phyloP scores from a whole-genome alignment of 2,888 invertebrate species.

The Helicoverpa assulta region DNA sequence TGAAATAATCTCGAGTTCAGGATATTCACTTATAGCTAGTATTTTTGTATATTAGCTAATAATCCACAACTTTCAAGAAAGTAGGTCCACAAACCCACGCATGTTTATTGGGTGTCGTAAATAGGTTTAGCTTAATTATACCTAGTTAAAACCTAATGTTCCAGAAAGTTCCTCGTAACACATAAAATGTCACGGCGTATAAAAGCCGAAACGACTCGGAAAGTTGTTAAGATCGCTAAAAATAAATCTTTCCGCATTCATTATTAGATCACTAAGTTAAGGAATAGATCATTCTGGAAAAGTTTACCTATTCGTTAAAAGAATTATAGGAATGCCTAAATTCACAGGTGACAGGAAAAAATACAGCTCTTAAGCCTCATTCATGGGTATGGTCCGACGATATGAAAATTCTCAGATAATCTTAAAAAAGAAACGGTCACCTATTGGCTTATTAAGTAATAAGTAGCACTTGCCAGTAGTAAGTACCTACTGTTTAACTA shows the following conservation, averaged over 20 bases:
- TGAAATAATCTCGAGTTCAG: too few species aligned
- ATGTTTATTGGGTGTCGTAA: slow-evolving; percentile 38
- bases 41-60: too few species aligned
- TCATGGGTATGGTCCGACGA: too few species aligned
- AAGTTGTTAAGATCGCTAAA: slow-evolving; percentile 28
- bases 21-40: too few species aligned
- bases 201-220: slow-evolving; percentile 40
- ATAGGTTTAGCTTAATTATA: slow-evolving; percentile 28
- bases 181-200: slow-evolving; percentile 42
- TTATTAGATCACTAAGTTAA: not conserved
- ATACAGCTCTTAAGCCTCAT: too few species aligned
- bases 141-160: slow-evolving; percentile 40
- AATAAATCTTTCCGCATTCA: slow-evolving; percentile 22
- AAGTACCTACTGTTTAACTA: too few species aligned
- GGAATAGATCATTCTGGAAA: not conserved
- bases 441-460: too few species aligned
- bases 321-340: not conserved
- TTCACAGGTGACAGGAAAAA: too few species aligned
- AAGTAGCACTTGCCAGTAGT: too few species aligned
- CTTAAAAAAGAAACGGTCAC: too few species aligned
- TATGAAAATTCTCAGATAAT: too few species aligned
- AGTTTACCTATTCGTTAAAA: not conserved
- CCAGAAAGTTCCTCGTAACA: slow-evolving; percentile 45
- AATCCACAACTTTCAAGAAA: not conserved
- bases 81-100: not conserved